phyloP scores from a whole-genome alignment of 1,140 invertebrate genomes.

The Gryllus bimaculatus region DNA sequence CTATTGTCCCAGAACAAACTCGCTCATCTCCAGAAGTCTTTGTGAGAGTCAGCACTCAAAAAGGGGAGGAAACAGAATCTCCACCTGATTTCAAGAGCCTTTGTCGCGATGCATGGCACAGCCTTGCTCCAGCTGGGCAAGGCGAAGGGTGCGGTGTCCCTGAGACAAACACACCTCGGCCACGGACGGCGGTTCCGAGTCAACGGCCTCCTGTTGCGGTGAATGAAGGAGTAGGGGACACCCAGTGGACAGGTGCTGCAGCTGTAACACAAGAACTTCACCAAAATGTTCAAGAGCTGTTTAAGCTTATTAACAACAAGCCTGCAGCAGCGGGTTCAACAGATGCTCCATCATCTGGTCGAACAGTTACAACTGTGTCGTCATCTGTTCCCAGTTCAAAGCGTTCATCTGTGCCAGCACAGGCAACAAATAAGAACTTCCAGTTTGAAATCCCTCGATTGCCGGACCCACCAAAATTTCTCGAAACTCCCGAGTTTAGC shows the following conservation, averaged over 20 bases:
- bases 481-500: not conserved
- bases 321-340: too few species aligned
- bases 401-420: too few species aligned
- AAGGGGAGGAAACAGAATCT: not conserved
- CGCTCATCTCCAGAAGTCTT: not conserved
- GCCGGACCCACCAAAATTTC: not conserved
- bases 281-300: not conserved
- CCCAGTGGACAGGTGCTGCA: not conserved
- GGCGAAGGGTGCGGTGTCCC: not conserved
- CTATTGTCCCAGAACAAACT: not conserved
- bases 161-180: not conserved
- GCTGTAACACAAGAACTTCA: not conserved
- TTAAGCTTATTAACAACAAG: not conserved
- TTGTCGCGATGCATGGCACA: not conserved
- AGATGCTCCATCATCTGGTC: too few species aligned
- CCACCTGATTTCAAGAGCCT: not conserved
- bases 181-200: not conserved
- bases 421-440: not conserved
- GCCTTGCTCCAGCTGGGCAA: not conserved
- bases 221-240: not conserved
- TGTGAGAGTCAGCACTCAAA: not conserved
- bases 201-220: not conserved
- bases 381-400: too few species aligned
- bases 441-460: not conserved
- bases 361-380: too few species aligned